Percentiles rank a stretch among this genome's conserved stretches.
These are phyloP conservation scores for Hybos culiciformis DNA, from an alignment of 2,888 invertebrate species.

Conservation along the genomic window DNA sequence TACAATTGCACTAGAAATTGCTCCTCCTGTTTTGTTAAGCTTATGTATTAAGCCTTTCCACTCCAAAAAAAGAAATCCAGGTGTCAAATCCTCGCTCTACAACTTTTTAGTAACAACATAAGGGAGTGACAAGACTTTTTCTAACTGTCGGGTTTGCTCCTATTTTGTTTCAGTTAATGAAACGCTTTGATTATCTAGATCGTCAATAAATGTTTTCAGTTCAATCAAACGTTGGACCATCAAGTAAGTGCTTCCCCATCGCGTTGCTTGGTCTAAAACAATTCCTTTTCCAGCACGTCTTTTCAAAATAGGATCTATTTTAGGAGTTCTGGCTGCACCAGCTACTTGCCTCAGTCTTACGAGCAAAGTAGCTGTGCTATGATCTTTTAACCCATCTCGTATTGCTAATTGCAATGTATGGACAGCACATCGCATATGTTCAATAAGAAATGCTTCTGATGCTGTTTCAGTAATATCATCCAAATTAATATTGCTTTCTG, in stretches of 20 bases:
- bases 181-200: background rate
- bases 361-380: background rate
- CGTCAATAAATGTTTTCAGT: background rate
- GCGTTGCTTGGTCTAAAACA: background rate
- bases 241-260: constrained; percentile 3
- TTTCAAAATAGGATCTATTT: constrained; percentile 2
- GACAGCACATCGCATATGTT: constrained; percentile 1
- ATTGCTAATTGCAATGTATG: constrained; percentile 2
- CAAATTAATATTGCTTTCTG: background rate
- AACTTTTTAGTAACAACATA: constrained; percentile 1
- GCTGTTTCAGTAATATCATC: background rate
- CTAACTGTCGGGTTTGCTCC: background rate
- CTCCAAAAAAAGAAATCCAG: background rate
- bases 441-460: background rate
- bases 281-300: background rate
- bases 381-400: constrained; percentile 1
- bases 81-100: background rate
- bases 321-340: background rate
- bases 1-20: background rate
- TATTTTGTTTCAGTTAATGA: background rate
- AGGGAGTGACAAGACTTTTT: background rate
- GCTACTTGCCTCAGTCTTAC: background rate
- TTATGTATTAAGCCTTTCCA: background rate
- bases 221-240: constrained; percentile 2
- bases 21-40: background rate